These are phyloP conservation scores for Phoeniculus purpureus DNA, from an alignment of 2,797 vertebrate genomes.

Conservation along the genomic window DNA sequence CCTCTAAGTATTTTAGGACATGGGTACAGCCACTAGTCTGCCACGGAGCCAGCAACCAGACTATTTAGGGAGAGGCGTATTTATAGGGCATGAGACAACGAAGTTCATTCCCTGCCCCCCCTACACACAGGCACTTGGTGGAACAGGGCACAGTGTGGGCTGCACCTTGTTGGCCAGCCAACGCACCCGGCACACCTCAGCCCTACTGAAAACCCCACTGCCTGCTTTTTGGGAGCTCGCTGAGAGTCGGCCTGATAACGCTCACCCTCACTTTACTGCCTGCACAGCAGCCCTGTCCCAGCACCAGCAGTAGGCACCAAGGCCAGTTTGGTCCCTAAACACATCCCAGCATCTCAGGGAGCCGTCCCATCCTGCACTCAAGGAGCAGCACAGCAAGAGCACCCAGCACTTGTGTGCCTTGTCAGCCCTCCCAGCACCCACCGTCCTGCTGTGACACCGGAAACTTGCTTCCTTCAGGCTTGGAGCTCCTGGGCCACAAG, in stretches of 20 bases:
- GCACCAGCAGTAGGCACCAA: background rate
- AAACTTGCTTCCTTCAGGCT: background rate
- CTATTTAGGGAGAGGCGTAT: conserved; percentile 52
- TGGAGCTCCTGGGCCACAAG: background rate
- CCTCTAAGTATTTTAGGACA: conserved; percentile 20
- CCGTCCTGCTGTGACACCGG: background rate
- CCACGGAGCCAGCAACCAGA: background rate
- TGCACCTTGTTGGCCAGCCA: background rate
- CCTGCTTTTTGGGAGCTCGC: background rate
- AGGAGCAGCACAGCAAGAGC: background rate
- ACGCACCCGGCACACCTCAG: background rate
- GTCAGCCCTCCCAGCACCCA: background rate
- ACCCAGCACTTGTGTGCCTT: accelerated
- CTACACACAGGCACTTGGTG: background rate
- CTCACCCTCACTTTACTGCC: background rate
- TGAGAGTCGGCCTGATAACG: accelerated
- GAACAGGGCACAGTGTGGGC: accelerated
- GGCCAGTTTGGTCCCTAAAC: background rate
- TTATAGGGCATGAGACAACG: conserved; percentile 14
- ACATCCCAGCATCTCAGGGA: accelerated
- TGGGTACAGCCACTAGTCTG: background rate
- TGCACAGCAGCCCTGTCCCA: background rate
- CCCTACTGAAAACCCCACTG: accelerated
- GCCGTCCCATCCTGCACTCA: background rate
- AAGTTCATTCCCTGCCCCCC: background rate